Conservation (phyloP, 2,797 vertebrate genomes). For the Fratercula arctica region DNA sequence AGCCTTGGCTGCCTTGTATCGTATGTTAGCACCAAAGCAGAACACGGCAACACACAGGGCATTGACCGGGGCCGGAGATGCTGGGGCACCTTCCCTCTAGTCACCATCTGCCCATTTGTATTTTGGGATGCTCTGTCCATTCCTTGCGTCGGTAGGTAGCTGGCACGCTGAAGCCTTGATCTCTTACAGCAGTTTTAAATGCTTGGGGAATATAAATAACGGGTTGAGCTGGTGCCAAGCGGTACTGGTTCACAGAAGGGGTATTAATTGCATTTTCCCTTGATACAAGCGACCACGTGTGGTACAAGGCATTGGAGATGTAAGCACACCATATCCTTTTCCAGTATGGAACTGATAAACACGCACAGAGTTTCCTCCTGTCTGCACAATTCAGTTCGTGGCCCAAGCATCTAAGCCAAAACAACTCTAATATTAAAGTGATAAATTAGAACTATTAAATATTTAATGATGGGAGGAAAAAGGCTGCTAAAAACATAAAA, state of each 20-base stretch:
- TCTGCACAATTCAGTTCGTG: background rate
- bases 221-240: background rate
- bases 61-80: background rate
- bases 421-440: constrained; percentile 46
- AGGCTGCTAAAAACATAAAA: constrained; percentile 53
- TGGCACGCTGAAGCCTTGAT: background rate
- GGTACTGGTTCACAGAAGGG: background rate
- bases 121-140: background rate
- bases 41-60: background rate
- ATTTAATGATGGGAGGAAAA: constrained; percentile 46
- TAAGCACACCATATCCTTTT: background rate
- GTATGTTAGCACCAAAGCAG: background rate
- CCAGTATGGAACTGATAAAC: background rate
- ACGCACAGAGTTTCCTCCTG: background rate
- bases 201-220: background rate
- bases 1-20: background rate
- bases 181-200: background rate
- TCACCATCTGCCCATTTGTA: too few species aligned
- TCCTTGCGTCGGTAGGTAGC: background rate
- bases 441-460: constrained; percentile 67
- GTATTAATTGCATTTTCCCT: background rate
- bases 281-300: accelerated
- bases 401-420: background rate
- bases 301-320: background rate
- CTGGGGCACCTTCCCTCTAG: background rate